Percentiles rank a stretch among this genome's conserved stretches.
Evolutionary conservation across 1,140 invertebrate species (phyloP).

Genomic region (Anthonomus grandis): DNA sequence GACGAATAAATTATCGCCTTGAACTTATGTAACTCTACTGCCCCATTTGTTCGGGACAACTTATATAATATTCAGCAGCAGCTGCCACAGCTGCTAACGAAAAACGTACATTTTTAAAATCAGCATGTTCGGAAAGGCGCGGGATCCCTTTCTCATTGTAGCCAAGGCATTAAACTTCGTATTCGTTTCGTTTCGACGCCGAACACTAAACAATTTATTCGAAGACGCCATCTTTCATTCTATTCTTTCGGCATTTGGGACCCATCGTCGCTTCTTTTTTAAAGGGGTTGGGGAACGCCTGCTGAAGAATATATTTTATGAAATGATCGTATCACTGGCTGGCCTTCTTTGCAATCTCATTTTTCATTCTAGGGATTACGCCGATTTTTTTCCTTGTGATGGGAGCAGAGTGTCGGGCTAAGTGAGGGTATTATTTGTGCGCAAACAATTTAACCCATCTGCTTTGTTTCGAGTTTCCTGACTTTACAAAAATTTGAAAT

Average conservation of each 20-base stretch:
- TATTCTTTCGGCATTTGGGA: constrained; percentile 41
- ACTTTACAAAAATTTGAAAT: too few relatives aligned
- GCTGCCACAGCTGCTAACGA: neutral
- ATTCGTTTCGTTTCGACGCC: constrained; percentile 11
- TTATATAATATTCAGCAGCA: too few relatives aligned
- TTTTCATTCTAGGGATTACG: constrained; percentile 17
- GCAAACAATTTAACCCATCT: too few relatives aligned
- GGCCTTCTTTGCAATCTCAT: constrained; percentile 11
- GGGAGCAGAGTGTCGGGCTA: too few relatives aligned
- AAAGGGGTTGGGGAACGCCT: too few relatives aligned
- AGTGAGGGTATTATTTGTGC: too few relatives aligned
- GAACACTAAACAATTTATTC: constrained; percentile 32
- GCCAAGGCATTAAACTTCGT: constrained; percentile 13
- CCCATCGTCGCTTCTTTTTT: constrained; percentile 12
- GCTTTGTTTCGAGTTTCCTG: too few relatives aligned
- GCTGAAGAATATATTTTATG: constrained; percentile 16
- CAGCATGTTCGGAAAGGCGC: constrained; percentile 2
- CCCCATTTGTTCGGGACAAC: too few relatives aligned
- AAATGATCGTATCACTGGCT: constrained; percentile 13
- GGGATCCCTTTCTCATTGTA: constrained; percentile 1
- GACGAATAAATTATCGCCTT: too few relatives aligned
- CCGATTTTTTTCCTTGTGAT: constrained; percentile 3
- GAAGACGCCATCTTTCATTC: constrained; percentile 45
- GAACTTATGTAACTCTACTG: too few relatives aligned
- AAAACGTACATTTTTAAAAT: constrained; percentile 11